Evolutionary conservation across 2,797 vertebrate species (phyloP), one percentile per base, ranked within the genome.

Genomic region (Spondyliosoma cantharus): DNA sequence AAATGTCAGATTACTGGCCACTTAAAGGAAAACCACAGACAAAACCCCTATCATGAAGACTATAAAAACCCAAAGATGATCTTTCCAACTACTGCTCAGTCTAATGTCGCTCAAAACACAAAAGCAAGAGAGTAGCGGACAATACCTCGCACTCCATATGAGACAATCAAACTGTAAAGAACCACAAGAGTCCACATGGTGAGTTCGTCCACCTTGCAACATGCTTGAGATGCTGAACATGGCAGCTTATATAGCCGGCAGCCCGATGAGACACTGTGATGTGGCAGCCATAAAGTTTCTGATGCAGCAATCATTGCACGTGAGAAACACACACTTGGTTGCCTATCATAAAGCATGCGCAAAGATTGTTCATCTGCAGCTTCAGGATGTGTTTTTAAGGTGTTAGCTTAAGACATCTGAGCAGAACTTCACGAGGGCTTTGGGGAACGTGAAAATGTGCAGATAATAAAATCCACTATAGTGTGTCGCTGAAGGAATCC

Each of bases 261-360:
- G 60, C 14, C 1, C 6, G 37, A 12, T 27, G 17, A 7, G 54
- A 67, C 3, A n/a, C 50, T 24, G 67, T 61, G 19, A 66, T 66
- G 50, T 22, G 62, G 49, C 62, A 54, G 45, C 54, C 59, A 81
- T 82, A 83, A 86, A 88, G 25, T 59, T 62, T 49, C 24, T 61
- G 29, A 71, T 58, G 65, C 70, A 71, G 73, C 7, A 46, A 72
- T 65, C 5, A 37, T 6, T 62, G 4, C 22, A 32, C 63, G 43
- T 91, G 92, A 86, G 91, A 93, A 92, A 66, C 25, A 59, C n/a
- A 84, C 91, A 92, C 68, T 42, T 92, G 89, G 29, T 75, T 74
- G 76, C 56, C 68, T 71, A 74, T 84, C 53, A 80, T 86, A 86
- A 93, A 91, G 14, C 7, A 0, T 11, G 20, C 2, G 20, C 52